Percentiles rank a stretch among this genome's conserved stretches.
Evolutionary conservation across 35 echinoderm and acorn worm genomes (phyloP).

Genomic region (Nesometra sesokonis): DNA sequence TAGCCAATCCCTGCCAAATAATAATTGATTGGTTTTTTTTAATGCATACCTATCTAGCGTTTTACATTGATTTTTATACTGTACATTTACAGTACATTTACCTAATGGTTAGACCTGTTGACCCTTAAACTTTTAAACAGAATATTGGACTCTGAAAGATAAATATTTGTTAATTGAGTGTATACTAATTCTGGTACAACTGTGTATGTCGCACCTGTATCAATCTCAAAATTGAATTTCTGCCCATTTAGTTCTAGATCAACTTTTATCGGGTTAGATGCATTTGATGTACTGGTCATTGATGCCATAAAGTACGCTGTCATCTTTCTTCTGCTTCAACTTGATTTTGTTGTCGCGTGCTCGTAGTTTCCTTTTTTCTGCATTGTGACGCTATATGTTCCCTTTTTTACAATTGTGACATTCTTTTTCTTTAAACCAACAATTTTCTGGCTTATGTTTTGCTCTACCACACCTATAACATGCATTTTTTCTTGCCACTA

Average conservation of each 20-base stretch:
- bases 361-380: background rate
- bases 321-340: background rate
- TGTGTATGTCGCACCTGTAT: constrained; percentile 9
- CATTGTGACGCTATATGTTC: background rate
- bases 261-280: background rate
- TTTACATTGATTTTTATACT: constrained; percentile 25
- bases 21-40: constrained; percentile 14
- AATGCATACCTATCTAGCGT: constrained; percentile 14
- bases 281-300: background rate
- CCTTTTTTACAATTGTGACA: background rate
- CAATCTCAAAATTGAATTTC: background rate
- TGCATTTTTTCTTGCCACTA: background rate
- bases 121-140: constrained; percentile 33
- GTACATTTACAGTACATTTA: constrained; percentile 6
- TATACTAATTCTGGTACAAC: constrained; percentile 10
- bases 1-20: constrained; percentile 32
- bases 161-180: constrained; percentile 21
- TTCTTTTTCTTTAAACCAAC: background rate
- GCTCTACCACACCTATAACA: background rate
- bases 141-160: constrained; percentile 4
- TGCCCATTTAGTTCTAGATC: constrained; percentile 8
- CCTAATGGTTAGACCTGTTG: constrained; percentile 19
- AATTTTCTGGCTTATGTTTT: background rate
- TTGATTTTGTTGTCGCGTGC: background rate
- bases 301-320: background rate